Conservation (phyloP, 2,113 vertebrate genomes). For the Pipra filicauda region DNA sequence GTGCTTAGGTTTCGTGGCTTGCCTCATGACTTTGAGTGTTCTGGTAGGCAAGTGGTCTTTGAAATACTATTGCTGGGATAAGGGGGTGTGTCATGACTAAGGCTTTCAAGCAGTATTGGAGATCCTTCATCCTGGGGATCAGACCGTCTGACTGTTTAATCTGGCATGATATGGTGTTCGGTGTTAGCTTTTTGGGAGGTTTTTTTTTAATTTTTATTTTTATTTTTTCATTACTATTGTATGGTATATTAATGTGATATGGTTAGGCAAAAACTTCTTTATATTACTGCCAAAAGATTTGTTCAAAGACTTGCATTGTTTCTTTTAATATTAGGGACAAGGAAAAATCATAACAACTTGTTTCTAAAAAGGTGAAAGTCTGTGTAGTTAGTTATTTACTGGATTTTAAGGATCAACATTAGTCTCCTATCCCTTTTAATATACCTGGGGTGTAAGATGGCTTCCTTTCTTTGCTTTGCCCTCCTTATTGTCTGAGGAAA, state of each 20-base stretch:
- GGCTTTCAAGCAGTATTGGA: neutral
- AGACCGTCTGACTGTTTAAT: neutral
- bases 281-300: neutral
- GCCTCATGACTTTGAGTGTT: neutral
- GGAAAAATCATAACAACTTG: neutral
- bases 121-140: neutral
- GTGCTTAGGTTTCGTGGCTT: neutral
- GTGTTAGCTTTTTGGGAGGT: neutral
- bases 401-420: neutral
- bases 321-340: neutral
- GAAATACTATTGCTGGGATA: neutral
- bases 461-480: neutral
- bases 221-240: neutral
- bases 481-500: neutral
- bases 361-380: neutral
- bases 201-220: neutral
- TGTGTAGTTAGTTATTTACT: neutral
- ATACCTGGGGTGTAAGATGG: neutral
- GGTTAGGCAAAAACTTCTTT: conserved; percentile 22
- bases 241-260: neutral
- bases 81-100: neutral
- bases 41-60: neutral
- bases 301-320: neutral
- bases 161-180: neutral
- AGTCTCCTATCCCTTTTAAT: neutral